Base-by-base conservation (phyloP, 1,140 invertebrate genomes). In the Danaus plexippus region DNA sequence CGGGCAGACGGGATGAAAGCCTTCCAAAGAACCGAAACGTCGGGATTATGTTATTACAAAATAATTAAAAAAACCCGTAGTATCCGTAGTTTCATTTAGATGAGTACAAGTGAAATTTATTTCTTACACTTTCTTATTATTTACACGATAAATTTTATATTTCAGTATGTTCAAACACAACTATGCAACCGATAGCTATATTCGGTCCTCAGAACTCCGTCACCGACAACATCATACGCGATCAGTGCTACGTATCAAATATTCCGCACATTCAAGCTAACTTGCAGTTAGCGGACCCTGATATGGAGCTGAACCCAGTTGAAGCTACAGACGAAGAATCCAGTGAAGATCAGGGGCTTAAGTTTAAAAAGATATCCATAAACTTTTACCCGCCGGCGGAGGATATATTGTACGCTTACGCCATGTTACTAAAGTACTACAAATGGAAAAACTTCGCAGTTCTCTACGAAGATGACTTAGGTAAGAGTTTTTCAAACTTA, bases 401-500 rank as follows among this genome's bases (percentile, higher is more conserved):
- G 32, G 84, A 89, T 47, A 83, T 94, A 11, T 90, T 91, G 11
- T 75, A 90, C 83, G 92, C 92, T 9, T 90, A 92, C 61, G 88
- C 90, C 7, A 91, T 92, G 64, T 74, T 95, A 50, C 80, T 94
- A 9, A 84, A 90, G 52, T 89, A 91, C 70, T 92, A 92, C 83
- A 88, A 90, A 54, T 96, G 94, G 94, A 89, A 88, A 63, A 89
- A 83, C 44, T 96, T 93, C 68, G 91, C 92, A 1, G 90, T 93
- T 1, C 86, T 96, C 41, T 84, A 86, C 51, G 83, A 86, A 69
- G 80, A 86, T 64, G 75, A 80, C 48, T 67, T 91, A 91, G 66
- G 86, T 93, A 81, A 66, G 57, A 47, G 57, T 53, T 51, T 46
- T 52, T 43, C 15, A 9, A 13, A 54, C 18, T 47, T 41, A 15